Evolutionary conservation across 1,140 invertebrate species (phyloP), one percentile per base, ranked within the genome.

Genomic region (Cepaea nemoralis): DNA sequence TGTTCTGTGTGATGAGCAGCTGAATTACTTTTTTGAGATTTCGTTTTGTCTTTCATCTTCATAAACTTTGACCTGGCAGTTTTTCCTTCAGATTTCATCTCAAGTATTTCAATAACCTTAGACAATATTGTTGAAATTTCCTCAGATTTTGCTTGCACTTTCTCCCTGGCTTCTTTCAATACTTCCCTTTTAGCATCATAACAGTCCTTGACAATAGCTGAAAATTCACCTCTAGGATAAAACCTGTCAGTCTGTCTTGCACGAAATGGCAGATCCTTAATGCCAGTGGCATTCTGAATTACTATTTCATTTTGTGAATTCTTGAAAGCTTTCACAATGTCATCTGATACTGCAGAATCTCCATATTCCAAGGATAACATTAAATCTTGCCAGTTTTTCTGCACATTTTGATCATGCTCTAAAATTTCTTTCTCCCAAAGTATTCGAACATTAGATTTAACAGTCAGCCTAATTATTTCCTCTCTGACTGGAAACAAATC

Each of bases 171-270:
- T 70, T 70, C 24, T 5, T 22, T 42, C 27, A 31, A 27, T 40
- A 22, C 35, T 22, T 70, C 42, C n/a, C 40, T 37, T 70, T 70
- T 70, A 40, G 10, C 27, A 40, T 70, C 69, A 70, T 55, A 75
- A 50, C 73, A 75, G 35, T 75, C 73, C 50, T 35, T 75, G 35
- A 75, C 73, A 55, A 75, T 45, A 27, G 19, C 45, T 31, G 73
- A 75, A 50, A 75, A 75, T 14, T 8, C 12, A 22, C 73, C 73
- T 77, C 27, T 75, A 3, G 40, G 31, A 50, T 77, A 37, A 33
- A 77, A 35, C 14, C 16, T 66, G 27, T 66, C 48, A 63, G 0
- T 2, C 14, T 63, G 39, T 42, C 66, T 63, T 6, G 39, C 3
- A 63, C 50, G 50, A 39, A 77, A 77, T 59, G 55, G 48, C 27